phyloP scores from a whole-genome alignment of 2,113 vertebrate species.

The Platysteira castanea region DNA sequence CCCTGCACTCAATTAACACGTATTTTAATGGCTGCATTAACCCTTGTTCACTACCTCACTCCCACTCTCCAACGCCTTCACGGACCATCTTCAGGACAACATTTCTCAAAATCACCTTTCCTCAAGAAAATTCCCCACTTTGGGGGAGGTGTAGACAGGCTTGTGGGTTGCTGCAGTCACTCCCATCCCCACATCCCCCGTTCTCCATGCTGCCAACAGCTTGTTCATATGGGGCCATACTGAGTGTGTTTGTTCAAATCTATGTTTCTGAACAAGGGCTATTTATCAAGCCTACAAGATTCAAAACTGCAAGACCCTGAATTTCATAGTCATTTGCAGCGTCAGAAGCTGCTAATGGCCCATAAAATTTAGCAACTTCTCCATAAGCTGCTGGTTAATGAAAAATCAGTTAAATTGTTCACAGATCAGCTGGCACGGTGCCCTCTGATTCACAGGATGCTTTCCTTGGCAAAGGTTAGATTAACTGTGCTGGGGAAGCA shows the following conservation, averaged over 20 bases:
- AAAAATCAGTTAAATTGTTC: slow-evolving; percentile 72
- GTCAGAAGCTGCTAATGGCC: slow-evolving; percentile 71
- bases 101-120: background rate
- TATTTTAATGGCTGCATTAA: background rate
- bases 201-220: background rate
- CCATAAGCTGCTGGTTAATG: slow-evolving; percentile 74
- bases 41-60: background rate
- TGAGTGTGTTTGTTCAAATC: background rate
- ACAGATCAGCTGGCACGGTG: slow-evolving; percentile 61
- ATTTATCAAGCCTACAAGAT: slow-evolving; percentile 65
- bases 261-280: background rate
- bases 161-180: background rate
- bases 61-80: fast-evolving
- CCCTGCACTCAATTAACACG: background rate
- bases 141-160: background rate
- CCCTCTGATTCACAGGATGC: slow-evolving; percentile 41
- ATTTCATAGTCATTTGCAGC: slow-evolving; percentile 68
- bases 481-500: background rate
- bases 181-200: fast-evolving
- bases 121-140: background rate
- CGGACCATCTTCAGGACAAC: background rate
- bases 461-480: slow-evolving; percentile 59
- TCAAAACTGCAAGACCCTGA: slow-evolving; percentile 57
- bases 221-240: background rate
- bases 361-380: slow-evolving; percentile 76